phyloP scores from a whole-genome alignment of 2,797 vertebrate species.

The Siniperca scherzeri region DNA sequence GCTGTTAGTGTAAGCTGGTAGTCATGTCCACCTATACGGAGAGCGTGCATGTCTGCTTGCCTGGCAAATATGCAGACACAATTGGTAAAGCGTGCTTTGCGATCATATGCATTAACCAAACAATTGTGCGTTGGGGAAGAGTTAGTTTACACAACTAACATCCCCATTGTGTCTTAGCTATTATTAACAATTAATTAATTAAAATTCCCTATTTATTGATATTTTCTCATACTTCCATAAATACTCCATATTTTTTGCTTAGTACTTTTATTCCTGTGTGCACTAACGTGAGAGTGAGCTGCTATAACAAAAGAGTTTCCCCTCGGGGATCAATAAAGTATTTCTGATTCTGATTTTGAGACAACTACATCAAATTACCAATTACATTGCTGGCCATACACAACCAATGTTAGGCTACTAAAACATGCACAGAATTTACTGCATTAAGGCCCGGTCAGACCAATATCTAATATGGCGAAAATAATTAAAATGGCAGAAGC shows the following conservation, averaged over 20 bases:
- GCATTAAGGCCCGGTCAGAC: slow-evolving; percentile 1
- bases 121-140: neutral
- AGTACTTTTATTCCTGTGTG: too few species aligned
- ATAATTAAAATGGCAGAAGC: slow-evolving; percentile 4
- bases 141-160: neutral
- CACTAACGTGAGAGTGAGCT: too few species aligned
- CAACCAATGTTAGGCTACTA: neutral
- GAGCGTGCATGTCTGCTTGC: slow-evolving; percentile 25
- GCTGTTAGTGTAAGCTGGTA: slow-evolving; percentile 5
- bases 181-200: slow-evolving; percentile 27
- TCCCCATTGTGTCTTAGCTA: slow-evolving; percentile 13
- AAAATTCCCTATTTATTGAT: too few species aligned
- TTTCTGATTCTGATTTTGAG: too few species aligned
- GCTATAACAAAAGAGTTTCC: too few species aligned
- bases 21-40: slow-evolving; percentile 23
- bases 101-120: slow-evolving; percentile 7
- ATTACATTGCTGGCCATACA: neutral
- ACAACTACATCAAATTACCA: slow-evolving; percentile 12
- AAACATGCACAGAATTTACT: slow-evolving; percentile 24
- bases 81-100: neutral
- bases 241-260: too few species aligned
- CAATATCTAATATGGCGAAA: neutral
- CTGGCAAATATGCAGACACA: slow-evolving; percentile 24
- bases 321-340: too few species aligned
- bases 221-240: too few species aligned